A percentile compares a stretch with the other conserved stretches of the same genome.
These are phyloP conservation scores for Polypedilum pembai DNA, from an alignment of 1,140 invertebrate species.

Conservation along the genomic window DNA sequence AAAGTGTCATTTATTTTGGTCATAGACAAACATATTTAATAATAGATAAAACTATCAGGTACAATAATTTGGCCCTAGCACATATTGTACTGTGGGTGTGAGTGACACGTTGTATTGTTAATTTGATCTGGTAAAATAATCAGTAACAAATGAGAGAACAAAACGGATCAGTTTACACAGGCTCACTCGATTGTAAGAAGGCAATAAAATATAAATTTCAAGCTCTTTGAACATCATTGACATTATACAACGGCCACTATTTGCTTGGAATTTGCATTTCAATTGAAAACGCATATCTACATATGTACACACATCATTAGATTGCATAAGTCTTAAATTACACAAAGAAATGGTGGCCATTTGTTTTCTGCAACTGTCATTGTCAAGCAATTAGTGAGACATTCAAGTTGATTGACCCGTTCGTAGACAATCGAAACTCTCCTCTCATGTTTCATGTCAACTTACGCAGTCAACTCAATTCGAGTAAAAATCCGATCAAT, in stretches of 20 bases:
- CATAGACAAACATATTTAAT: no score
- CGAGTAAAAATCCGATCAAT: background rate
- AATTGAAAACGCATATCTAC: no score
- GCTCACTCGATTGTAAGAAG: background rate
- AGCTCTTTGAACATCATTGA: no score
- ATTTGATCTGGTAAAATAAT: background rate
- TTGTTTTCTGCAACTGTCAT: background rate
- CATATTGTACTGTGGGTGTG: background rate
- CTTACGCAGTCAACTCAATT: background rate
- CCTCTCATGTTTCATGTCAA: background rate
- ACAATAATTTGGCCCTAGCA: background rate
- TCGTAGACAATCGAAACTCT: background rate
- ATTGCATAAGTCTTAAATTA: background rate
- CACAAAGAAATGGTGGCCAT: conserved; percentile 2
- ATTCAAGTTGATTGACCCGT: background rate
- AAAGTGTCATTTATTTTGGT: no score
- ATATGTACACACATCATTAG: no score
- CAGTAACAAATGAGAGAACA: background rate
- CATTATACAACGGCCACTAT: no score
- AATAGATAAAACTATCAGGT: background rate
- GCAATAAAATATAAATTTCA: background rate
- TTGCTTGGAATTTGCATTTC: no score
- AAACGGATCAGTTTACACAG: background rate
- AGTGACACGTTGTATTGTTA: conserved; percentile 16
- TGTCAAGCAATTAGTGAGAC: background rate